Conservation (phyloP, 1,140 invertebrate species). For the Elymnias hypermnestra region DNA sequence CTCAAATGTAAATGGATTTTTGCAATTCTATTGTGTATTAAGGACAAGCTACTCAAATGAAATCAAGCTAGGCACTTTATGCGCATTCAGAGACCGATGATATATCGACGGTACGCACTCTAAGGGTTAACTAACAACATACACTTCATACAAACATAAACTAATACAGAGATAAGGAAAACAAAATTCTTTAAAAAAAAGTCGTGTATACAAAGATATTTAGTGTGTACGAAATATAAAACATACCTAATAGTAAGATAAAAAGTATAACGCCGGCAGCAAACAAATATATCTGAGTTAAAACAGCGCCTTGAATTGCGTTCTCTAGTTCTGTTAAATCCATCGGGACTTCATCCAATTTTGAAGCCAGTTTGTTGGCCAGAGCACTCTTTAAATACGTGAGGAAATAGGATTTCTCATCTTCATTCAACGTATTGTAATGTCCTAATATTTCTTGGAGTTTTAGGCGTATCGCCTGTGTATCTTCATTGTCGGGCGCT, state of each 20-base stretch:
- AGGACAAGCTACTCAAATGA: too few species aligned
- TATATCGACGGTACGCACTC: too few species aligned
- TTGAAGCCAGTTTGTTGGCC: constrained; percentile 32
- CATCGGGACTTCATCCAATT: constrained; percentile 36
- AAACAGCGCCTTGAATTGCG: constrained; percentile 37
- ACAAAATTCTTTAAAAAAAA: too few species aligned
- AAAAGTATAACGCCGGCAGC: constrained; percentile 34
- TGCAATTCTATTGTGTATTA: too few species aligned
- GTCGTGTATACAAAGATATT: too few species aligned
- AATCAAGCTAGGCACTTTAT: too few species aligned
- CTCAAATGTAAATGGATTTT: too few species aligned
- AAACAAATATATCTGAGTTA: constrained; percentile 34
- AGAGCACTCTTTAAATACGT: constrained; percentile 41
- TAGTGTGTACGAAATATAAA: background rate
- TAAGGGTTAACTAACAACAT: too few species aligned
- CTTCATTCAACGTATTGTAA: constrained; percentile 49
- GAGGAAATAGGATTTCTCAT: constrained; percentile 53
- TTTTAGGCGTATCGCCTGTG: constrained; percentile 40
- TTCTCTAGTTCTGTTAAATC: constrained; percentile 42
- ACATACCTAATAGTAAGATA: constrained; percentile 56
- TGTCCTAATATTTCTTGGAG: constrained; percentile 44
- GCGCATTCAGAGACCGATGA: too few species aligned
- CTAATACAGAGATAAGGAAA: too few species aligned
- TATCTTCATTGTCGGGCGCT: constrained; percentile 32
- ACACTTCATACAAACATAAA: too few species aligned